phyloP scores from a whole-genome alignment of 2,797 vertebrate genomes.

The Hipposideros larvatus region DNA sequence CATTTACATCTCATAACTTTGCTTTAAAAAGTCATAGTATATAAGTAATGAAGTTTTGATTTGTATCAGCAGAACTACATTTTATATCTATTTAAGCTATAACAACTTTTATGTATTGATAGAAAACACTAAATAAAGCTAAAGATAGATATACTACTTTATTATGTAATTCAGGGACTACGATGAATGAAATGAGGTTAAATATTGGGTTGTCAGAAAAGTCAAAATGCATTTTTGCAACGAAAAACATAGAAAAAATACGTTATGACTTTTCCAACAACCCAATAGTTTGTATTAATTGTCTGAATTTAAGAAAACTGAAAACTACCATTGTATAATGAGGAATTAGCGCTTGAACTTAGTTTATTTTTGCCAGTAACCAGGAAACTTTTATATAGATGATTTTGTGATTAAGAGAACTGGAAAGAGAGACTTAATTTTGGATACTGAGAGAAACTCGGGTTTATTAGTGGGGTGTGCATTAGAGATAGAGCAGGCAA shows the following conservation, averaged over 20 bases:
- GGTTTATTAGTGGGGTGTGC: not conserved
- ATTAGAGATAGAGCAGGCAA: not conserved
- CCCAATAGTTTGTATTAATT: not conserved
- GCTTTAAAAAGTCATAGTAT: not conserved
- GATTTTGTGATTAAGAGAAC: not conserved
- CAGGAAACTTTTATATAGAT: not conserved
- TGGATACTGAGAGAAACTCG: not conserved
- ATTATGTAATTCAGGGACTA: not conserved
- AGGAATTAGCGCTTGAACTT: not conserved
- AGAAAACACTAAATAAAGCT: not conserved
- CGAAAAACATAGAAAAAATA: too few relatives aligned
- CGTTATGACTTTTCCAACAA: too few relatives aligned
- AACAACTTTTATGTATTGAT: not conserved
- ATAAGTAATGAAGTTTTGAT: not conserved
- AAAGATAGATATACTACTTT: not conserved
- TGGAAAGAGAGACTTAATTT: not conserved
- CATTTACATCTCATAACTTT: not conserved
- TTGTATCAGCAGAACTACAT: not conserved
- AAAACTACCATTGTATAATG: not conserved
- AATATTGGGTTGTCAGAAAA: not conserved
- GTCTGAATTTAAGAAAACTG: not conserved
- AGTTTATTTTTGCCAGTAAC: not conserved
- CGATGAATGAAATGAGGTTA: not conserved
- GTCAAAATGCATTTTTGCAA: too few relatives aligned
- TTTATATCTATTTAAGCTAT: not conserved